phyloP scores from a whole-genome alignment of 2,797 vertebrate species.

The Spea hammondii region DNA sequence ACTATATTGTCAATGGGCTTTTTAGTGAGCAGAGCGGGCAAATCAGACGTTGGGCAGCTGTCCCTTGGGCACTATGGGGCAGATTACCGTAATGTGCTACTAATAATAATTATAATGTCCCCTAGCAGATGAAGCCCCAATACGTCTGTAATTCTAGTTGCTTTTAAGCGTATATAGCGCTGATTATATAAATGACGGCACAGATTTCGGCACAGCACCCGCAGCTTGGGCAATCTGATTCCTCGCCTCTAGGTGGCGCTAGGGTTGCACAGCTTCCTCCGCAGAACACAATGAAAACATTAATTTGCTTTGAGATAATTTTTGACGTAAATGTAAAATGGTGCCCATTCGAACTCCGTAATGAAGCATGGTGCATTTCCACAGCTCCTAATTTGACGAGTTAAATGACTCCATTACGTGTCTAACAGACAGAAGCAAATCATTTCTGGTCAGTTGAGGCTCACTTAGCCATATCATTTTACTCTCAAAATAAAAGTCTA shows the following conservation, averaged over 20 bases:
- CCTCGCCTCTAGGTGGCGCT: constrained; percentile 87
- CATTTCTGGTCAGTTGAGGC: constrained; percentile 99
- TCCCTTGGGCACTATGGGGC: too few relatives aligned
- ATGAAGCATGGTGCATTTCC: constrained; percentile 99
- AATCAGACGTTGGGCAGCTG: too few relatives aligned
- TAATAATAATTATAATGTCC: too few relatives aligned
- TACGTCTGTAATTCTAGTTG: too few relatives aligned
- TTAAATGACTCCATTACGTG: constrained; percentile 99
- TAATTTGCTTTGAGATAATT: constrained; percentile 99
- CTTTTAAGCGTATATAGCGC: too few relatives aligned
- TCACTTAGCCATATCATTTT: constrained; percentile 97
- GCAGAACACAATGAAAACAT: constrained; percentile 94
- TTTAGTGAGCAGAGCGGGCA: too few relatives aligned
- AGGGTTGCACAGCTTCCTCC: constrained; percentile 73
- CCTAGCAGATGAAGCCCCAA: too few relatives aligned
- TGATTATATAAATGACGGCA: too few relatives aligned
- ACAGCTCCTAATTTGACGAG: constrained; percentile 99
- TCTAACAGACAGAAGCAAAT: constrained; percentile 99
- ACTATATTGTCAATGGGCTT: too few relatives aligned
- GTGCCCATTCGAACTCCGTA: constrained; percentile 97
- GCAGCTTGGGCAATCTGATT: constrained; percentile 8
- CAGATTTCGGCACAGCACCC: too few relatives aligned
- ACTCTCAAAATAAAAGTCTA: constrained; percentile 90
- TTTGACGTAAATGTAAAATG: constrained; percentile 98
- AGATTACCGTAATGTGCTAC: too few relatives aligned